These are phyloP conservation scores for Lasaia peninsularis DNA, from an alignment of 1,140 invertebrate genomes.

Conservation along the genomic window DNA sequence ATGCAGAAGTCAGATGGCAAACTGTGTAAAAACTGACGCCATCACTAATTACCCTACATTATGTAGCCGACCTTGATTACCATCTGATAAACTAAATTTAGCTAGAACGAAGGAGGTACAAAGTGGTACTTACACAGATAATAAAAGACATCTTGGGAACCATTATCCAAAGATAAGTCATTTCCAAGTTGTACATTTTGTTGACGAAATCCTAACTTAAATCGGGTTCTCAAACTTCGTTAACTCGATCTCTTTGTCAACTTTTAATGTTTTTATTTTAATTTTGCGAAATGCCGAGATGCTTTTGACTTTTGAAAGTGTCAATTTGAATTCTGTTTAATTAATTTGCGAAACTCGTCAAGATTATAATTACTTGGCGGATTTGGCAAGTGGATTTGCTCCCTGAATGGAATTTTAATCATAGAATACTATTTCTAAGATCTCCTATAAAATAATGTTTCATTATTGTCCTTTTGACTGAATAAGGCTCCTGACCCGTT, in stretches of 20 bases:
- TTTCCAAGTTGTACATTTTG: slow-evolving; percentile 7
- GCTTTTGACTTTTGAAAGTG: background rate
- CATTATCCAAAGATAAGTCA: background rate
- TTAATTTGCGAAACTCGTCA: too few relatives aligned
- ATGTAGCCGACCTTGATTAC: background rate
- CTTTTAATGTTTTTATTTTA: slow-evolving; percentile 10
- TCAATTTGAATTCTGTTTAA: background rate
- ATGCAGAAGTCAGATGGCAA: too few relatives aligned
- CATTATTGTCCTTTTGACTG: too few relatives aligned
- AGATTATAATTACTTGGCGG: too few relatives aligned
- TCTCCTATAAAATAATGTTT: too few relatives aligned
- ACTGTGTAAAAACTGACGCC: too few relatives aligned
- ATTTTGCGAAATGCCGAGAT: background rate
- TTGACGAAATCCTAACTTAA: slow-evolving; percentile 8
- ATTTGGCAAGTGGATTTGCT: too few relatives aligned
- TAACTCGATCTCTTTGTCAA: slow-evolving; percentile 7
- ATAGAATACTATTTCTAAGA: too few relatives aligned
- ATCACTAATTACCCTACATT: too few relatives aligned
- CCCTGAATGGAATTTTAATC: too few relatives aligned
- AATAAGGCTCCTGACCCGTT: too few relatives aligned
- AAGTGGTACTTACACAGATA: background rate
- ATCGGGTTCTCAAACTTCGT: slow-evolving; percentile 1
- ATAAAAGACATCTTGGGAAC: background rate
- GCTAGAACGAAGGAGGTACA: background rate
- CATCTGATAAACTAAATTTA: background rate